Evolutionary conservation across 1,140 invertebrate genomes (phyloP), one percentile per base, ranked within the genome.

Genomic region (Sitobion miscanthi): DNA sequence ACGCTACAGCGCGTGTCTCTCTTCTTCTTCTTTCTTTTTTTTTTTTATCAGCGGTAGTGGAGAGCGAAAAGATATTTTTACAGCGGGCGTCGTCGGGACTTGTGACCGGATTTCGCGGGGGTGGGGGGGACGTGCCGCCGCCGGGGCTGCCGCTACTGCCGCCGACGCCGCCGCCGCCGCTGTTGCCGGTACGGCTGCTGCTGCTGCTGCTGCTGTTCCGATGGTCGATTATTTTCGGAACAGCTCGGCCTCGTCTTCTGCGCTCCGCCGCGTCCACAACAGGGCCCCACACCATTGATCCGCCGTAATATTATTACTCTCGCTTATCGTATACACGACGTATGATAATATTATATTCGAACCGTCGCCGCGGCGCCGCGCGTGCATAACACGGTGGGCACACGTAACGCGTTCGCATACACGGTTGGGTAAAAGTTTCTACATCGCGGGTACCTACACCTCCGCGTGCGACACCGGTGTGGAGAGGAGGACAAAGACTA

Each of bases 221-320:
- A 93, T 86, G 82, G 82, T 93, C 91, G 91, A 92, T 92, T 92
- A 92, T 93, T 93, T 93, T 86, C 82, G 91, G 82, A 93, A 93
- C 91, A 85, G 82, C 91, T 93, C 91, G 91, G 91, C 91, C 69
- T 82, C 91, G 57, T 54, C 77, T 49, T 92, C 47, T 49, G 20
- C 90, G 17, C n/a, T 62, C 47, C 90, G 23, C 69, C 69, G 91
- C 77, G 35, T 85, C 87, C 30, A 25, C 87, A 9, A 38, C 87
- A 11, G 11, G 69, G 49, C 69, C 77, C 47, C 21, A 54, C 69
- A 30, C 91, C 91, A 83, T 92, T 83, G 91, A 54, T 82, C 62
- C 91, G 49, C 23, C 69, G n/a, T 20, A 62, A 90, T 30, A 62
- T 62, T 62, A 62, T 90, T 90, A 45, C 38, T 42, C 35, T 45